phyloP scores from a whole-genome alignment of 35 echinoderm and acorn worm species.

The Amphiura filiformis region DNA sequence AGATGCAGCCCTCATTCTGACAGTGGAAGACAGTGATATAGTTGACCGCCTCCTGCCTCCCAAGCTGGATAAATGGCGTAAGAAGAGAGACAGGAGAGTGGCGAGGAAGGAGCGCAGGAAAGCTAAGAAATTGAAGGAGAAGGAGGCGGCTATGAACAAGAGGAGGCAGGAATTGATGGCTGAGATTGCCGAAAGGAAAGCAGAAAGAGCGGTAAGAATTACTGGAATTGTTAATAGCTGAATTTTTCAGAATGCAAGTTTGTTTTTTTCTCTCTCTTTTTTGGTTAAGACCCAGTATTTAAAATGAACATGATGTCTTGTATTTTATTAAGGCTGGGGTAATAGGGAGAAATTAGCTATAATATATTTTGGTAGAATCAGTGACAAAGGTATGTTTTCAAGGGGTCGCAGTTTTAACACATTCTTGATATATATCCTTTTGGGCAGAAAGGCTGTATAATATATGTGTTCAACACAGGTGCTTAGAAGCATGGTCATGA shows the following conservation, averaged over 20 bases:
- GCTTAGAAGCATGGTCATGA: no score
- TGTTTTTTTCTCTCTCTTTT: background rate
- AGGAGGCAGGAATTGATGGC: conserved; percentile 76
- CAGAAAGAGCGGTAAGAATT: conserved; percentile 75
- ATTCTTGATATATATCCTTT: no score
- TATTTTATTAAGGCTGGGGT: no score
- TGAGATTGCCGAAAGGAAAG: conserved; percentile 80
- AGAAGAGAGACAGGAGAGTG: conserved; percentile 72
- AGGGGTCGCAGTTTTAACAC: no score
- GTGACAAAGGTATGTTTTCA: no score
- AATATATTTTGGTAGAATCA: no score
- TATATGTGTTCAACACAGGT: no score
- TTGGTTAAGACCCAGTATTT: background rate
- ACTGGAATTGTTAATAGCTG: background rate
- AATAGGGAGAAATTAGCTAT: no score
- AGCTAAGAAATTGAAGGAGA: conserved; percentile 84
- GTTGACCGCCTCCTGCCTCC: conserved; percentile 80
- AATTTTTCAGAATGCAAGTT: background rate
- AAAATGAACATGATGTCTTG: no score
- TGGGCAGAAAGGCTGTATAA: no score
- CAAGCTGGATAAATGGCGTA: conserved; percentile 91
- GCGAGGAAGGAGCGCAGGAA: conserved; percentile 73
- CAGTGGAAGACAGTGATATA: conserved; percentile 84
- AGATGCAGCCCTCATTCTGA: conserved; percentile 69
- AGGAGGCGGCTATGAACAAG: conserved; percentile 78